phyloP scores from a whole-genome alignment of 2,113 vertebrate genomes.

The Ailuropoda melanoleuca region DNA sequence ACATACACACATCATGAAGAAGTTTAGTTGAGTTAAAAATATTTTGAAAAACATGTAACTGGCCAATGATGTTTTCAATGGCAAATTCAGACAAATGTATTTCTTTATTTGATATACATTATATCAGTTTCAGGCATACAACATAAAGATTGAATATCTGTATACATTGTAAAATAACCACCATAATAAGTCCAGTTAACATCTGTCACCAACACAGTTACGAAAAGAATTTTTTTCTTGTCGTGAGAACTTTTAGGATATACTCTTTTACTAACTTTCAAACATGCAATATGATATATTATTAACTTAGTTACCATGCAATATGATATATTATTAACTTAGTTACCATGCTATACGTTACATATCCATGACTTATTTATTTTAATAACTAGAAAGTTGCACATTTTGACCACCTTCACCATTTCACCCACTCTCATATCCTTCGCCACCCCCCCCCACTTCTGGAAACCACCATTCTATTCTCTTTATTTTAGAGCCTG shows the following conservation, averaged over 20 bases:
- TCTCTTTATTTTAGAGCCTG: background rate
- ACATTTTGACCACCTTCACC: background rate
- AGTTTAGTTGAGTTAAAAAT: background rate
- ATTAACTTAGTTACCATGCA: background rate
- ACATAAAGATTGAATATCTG: background rate
- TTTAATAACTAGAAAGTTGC: background rate
- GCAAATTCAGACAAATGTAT: background rate
- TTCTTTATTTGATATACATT: background rate
- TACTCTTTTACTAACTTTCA: background rate
- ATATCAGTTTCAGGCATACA: background rate
- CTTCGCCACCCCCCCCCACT: background rate
- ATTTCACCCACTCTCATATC: background rate
- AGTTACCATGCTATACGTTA: background rate
- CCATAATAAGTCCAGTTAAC: background rate
- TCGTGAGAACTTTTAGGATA: background rate
- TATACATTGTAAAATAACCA: background rate
- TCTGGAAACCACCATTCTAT: background rate
- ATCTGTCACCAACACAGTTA: background rate
- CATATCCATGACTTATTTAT: background rate
- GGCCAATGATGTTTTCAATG: background rate
- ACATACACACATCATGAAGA: background rate
- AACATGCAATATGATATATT: background rate
- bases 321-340: background rate
- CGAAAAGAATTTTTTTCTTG: background rate
- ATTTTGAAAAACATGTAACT: background rate